phyloP scores from a whole-genome alignment of 2,888 invertebrate species.

The Pseudococcus jackbeardsleyi region DNA sequence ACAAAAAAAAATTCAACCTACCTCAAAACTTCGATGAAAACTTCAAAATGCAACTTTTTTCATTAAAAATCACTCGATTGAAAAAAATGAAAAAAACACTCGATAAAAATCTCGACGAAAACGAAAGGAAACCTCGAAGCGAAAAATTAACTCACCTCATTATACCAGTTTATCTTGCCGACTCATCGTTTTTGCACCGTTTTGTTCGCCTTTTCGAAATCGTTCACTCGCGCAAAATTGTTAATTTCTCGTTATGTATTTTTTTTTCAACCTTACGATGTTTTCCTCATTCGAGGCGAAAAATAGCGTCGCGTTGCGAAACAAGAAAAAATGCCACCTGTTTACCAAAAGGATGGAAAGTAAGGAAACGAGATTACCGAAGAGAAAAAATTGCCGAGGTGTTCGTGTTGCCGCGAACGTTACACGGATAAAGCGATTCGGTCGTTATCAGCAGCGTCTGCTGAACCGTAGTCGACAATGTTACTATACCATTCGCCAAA shows the following conservation, averaged over 20 bases:
- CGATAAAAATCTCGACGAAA: not conserved
- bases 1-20: not conserved
- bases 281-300: not conserved
- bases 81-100: not conserved
- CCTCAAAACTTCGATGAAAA: not conserved
- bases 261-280: not conserved
- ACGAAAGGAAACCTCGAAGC: not conserved
- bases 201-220: not conserved
- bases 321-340: conserved; percentile 30
- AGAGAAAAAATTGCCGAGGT: not conserved
- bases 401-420: not conserved
- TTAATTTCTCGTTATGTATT: not conserved
- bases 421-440: conserved; percentile 17
- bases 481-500: conserved; percentile 26
- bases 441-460: conserved; percentile 44
- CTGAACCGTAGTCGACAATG: conserved; percentile 30
- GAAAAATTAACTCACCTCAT: conserved; percentile 11
- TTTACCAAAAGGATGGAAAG: not conserved
- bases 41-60: not conserved
- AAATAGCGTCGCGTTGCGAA: not conserved
- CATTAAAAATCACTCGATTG: not conserved
- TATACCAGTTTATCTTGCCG: not conserved
- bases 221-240: conserved; percentile 19
- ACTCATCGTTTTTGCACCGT: not conserved
- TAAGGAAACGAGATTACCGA: not conserved